phyloP scores from a whole-genome alignment of 1,140 invertebrate species.

The Atta texana region DNA sequence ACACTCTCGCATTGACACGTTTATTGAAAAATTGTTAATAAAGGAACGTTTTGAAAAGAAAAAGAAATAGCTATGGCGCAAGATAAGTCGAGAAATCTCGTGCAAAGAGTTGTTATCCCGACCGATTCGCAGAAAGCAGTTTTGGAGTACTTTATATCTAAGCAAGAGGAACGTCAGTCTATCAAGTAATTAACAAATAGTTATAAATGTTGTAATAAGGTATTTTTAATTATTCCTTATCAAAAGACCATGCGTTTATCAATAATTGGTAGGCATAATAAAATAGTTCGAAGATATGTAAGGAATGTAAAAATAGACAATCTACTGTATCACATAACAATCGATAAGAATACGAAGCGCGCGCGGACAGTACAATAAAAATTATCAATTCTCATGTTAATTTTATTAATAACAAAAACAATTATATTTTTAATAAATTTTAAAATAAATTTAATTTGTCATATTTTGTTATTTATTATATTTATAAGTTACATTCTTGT shows the following conservation, averaged over 20 bases:
- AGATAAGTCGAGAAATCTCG: slow-evolving; percentile 43
- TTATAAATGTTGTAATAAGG: not conserved
- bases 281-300: not conserved
- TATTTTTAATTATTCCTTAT: slow-evolving; percentile 39
- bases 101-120: slow-evolving; percentile 68
- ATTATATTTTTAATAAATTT: slow-evolving; percentile 16
- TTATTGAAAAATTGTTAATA: slow-evolving; percentile 50
- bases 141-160: slow-evolving; percentile 75
- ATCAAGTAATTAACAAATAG: slow-evolving; percentile 70
- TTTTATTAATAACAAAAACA: not conserved
- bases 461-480: slow-evolving; percentile 8
- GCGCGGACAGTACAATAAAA: slow-evolving; percentile 7
- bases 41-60: not conserved
- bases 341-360: not conserved
- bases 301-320: slow-evolving; percentile 1
- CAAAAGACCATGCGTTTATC: not conserved
- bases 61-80: slow-evolving; percentile 35
- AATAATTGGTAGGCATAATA: not conserved
- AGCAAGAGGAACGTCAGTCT: slow-evolving; percentile 67
- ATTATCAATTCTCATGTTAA: not conserved
- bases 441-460: slow-evolving; percentile 4
- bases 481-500: slow-evolving; percentile 17
- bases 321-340: not conserved
- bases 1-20: not conserved
- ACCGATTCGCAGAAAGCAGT: slow-evolving; percentile 71